phyloP scores from a whole-genome alignment of 2,888 invertebrate species.

The Erynnis tages region DNA sequence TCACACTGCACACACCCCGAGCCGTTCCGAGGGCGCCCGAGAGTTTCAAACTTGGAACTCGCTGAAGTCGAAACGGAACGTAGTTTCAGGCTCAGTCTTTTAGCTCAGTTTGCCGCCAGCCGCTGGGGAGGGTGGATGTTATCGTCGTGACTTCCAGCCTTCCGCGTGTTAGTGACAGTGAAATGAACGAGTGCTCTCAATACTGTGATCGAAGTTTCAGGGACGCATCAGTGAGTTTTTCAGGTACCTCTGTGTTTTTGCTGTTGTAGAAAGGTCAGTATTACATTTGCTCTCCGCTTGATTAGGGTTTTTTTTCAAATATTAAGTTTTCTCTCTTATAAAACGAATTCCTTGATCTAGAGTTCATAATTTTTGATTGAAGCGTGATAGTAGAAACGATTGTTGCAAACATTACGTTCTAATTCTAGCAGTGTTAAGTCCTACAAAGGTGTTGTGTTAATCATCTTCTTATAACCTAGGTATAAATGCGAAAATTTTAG shows the following conservation, averaged over 20 bases:
- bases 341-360: no score
- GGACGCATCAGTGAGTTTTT: slow-evolving; percentile 39
- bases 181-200: slow-evolving; percentile 46
- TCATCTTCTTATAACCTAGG: no score
- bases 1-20: slow-evolving; percentile 38
- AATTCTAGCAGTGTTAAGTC: no score
- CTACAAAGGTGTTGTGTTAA: no score
- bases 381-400: no score
- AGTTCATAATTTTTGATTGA: no score
- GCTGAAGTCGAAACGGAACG: slow-evolving; percentile 40
- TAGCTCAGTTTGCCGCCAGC: slow-evolving; percentile 56
- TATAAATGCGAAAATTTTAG: no score
- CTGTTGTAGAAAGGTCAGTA: slow-evolving; percentile 16
- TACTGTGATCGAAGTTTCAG: slow-evolving; percentile 37
- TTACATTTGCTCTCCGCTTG: no score
- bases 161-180: slow-evolving; percentile 46
- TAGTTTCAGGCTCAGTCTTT: slow-evolving; percentile 28
- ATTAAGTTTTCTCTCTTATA: no score
- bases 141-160: slow-evolving; percentile 18
- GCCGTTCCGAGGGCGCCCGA: slow-evolving; percentile 47
- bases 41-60: slow-evolving; percentile 44
- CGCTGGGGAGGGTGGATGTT: slow-evolving; percentile 41
- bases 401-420: no score
- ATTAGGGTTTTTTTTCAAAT: neutral
- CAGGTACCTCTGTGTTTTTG: slow-evolving; percentile 2